Evolutionary conservation across 2,888 invertebrate genomes (phyloP).

Genomic region (Drosophila helvetica): DNA sequence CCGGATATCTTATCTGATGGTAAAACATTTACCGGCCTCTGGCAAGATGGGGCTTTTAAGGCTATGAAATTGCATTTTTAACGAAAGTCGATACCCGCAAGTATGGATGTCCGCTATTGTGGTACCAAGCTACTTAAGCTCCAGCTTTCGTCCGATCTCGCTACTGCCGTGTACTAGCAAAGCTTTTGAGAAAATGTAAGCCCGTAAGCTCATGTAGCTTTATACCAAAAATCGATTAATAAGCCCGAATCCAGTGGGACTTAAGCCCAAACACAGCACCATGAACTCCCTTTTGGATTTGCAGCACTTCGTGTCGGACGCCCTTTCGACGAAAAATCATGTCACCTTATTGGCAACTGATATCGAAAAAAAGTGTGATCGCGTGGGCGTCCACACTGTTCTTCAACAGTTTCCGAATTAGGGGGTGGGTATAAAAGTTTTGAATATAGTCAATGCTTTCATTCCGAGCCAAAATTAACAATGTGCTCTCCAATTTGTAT

Average conservation of each 20-base stretch:
- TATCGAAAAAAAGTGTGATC: no score
- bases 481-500: conserved; percentile 3
- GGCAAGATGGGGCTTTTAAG: no score
- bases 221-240: no score
- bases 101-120: no score
- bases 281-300: conserved; percentile 24
- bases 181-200: conserved; percentile 9
- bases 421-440: conserved; percentile 34
- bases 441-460: conserved; percentile 32
- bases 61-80: no score
- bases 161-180: conserved; percentile 11
- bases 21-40: no score
- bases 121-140: no score
- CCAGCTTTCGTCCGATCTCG: conserved; percentile 10
- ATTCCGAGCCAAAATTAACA: conserved; percentile 20
- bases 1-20: no score
- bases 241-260: conserved; percentile 6
- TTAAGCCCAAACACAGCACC: conserved; percentile 19
- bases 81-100: no score
- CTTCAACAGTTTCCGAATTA: conserved; percentile 18
- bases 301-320: conserved; percentile 29
- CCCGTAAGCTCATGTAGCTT: background rate
- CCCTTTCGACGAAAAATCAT: no score
- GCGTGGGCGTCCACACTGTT: no score
- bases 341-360: no score